Base-by-base conservation (phyloP, 2,888 invertebrate genomes). In the Plutella xylostella region DNA sequence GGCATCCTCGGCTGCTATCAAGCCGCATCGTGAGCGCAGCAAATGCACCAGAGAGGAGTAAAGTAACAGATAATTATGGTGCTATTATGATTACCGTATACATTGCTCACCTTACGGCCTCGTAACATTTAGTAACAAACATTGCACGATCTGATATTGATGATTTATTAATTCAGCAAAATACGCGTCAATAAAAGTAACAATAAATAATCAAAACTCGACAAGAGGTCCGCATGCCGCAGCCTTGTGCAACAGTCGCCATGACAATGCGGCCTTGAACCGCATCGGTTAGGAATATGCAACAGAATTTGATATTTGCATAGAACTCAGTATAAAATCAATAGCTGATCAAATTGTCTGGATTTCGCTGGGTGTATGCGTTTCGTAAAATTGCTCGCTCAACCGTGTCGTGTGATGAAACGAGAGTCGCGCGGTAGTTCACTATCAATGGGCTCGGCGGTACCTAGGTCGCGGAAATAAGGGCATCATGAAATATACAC, bases 381-480 rank as follows among this genome's bases (percentile, higher is more conserved):
- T 74, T 72, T 71, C 71, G 70, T 70, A 69, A 71, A 71, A 62
- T 57, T 45, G 48, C 42, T 51, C 65, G 56, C 54, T 71, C 61
- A 63, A 57, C 65, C 72, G 66, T 68, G 58, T 61, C 63, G 53
- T 56, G 56, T 58, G 57, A 53, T 56, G 55, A 54, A 58, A 11
- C 42, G 42, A 28, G n/a, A 58, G 74, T 67, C 65, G 54, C 56
- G 55, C 56, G 50, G 63, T 59, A 63, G 60, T 60, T 66, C 61
- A 60, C 61, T 58, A 28, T 28, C 2, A 4, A n/a, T n/a, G n/a
- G n/a, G n/a, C n/a, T n/a, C n/a, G n/a, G n/a, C n/a, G n/a, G n/a
- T n/a, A n/a, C n/a, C n/a, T n/a, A n/a, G n/a, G n/a, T n/a, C n/a
- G n/a, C n/a, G n/a, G n/a, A n/a, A n/a, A n/a, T n/a, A n/a, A n/a